A percentile compares a stretch with the other conserved stretches of the same genome.
phyloP scores from a whole-genome alignment of 2,888 invertebrate species.

The Matsumyia berberina region DNA sequence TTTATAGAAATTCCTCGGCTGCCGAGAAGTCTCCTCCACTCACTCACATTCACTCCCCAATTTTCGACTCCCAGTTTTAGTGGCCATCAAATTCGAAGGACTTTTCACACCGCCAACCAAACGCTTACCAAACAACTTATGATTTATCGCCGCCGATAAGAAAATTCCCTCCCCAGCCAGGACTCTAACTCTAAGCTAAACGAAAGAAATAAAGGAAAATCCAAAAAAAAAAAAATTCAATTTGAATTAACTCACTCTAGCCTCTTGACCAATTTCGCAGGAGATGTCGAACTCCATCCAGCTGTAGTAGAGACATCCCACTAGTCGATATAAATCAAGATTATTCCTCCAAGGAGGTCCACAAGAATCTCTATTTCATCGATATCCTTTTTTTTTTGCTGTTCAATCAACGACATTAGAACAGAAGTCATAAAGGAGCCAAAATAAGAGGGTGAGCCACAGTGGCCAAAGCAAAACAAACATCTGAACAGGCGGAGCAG shows the following conservation, averaged over 20 bases:
- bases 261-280: constrained; percentile 62
- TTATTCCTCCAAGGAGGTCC: constrained; percentile 70
- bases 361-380: constrained; percentile 53
- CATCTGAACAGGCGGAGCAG: constrained; percentile 20
- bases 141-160: constrained; percentile 58
- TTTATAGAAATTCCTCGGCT: background rate
- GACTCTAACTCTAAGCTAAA: constrained; percentile 10
- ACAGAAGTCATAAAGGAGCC: constrained; percentile 75
- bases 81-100: constrained; percentile 37
- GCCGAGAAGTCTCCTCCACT: background rate
- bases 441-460: constrained; percentile 75
- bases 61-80: constrained; percentile 22
- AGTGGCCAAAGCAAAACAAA: constrained; percentile 74
- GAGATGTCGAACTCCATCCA: constrained; percentile 22
- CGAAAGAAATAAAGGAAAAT: constrained; percentile 17
- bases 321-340: constrained; percentile 70
- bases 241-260: constrained; percentile 64
- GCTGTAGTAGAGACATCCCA: constrained; percentile 48
- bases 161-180: background rate
- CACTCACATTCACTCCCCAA: constrained; percentile 8
- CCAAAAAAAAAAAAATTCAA: constrained; percentile 46
- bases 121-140: constrained; percentile 48
- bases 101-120: constrained; percentile 34
- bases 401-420: constrained; percentile 63
- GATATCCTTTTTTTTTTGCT: constrained; percentile 49